Evolutionary conservation across 2,888 invertebrate species (phyloP).

Genomic region (Cheilosia pagana): DNA sequence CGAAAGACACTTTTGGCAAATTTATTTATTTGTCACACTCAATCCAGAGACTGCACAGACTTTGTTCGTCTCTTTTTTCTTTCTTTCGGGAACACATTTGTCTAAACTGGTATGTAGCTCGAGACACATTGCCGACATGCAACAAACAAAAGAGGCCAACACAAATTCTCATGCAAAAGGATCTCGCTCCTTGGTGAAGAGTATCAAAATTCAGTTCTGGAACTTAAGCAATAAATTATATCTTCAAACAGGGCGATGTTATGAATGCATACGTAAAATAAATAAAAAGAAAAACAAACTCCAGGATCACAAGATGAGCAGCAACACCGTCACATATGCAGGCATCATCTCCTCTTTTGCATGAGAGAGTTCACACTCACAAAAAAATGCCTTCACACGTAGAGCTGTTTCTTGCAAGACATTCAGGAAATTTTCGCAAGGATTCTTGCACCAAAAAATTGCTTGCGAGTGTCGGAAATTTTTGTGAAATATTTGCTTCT

Average conservation of each 20-base stretch:
- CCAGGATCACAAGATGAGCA: constrained; percentile 22
- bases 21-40: constrained; percentile 81
- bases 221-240: constrained; percentile 67
- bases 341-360: constrained; percentile 52
- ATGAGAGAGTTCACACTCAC: constrained; percentile 48
- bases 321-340: constrained; percentile 53
- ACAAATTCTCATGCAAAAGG: constrained; percentile 3
- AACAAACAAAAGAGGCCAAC: constrained; percentile 68
- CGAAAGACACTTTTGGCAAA: constrained; percentile 80
- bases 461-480: constrained; percentile 67
- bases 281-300: constrained; percentile 42
- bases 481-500: constrained; percentile 65
- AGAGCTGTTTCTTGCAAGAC: constrained; percentile 60
- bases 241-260: constrained; percentile 46
- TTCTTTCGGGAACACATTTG: constrained; percentile 50
- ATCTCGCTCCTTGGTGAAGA: constrained; percentile 31
- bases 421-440: constrained; percentile 17
- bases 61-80: not conserved
- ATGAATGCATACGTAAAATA: constrained; percentile 47
- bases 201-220: constrained; percentile 64
- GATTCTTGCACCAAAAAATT: constrained; percentile 31
- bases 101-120: constrained; percentile 42
- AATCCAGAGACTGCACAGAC: constrained; percentile 59
- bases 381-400: constrained; percentile 63
- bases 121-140: constrained; percentile 69